A percentile compares a stretch with the other conserved stretches of the same genome.
phyloP scores from a whole-genome alignment of 2,113 vertebrate species.

The Condylura cristata region DNA sequence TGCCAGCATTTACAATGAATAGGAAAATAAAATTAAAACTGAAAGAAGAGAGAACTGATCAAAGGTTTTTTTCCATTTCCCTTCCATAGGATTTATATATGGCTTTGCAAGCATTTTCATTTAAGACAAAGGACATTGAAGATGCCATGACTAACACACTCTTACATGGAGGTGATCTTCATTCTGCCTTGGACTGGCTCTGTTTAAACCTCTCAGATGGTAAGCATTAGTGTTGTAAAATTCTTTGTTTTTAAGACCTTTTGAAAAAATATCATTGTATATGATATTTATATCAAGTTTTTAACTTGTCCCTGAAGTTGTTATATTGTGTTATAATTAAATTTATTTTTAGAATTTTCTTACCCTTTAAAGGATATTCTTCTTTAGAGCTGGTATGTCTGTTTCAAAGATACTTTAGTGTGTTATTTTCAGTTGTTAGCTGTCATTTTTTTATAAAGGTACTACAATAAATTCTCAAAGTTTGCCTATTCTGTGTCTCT shows the following conservation, averaged over 20 bases:
- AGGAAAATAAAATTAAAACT: not conserved
- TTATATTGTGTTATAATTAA: not conserved
- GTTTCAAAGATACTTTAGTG: not conserved
- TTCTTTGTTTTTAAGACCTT: conserved; percentile 29
- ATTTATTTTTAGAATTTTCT: conserved; percentile 13
- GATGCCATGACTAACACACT: conserved; percentile 98
- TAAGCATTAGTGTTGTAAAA: conserved; percentile 75
- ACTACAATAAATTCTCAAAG: not conserved
- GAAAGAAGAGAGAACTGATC: not conserved
- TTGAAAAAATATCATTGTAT: not conserved
- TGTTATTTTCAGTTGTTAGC: not conserved
- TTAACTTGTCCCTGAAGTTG: not conserved
- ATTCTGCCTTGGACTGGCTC: conserved; percentile 98
- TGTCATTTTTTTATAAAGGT: not conserved
- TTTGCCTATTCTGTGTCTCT: not conserved
- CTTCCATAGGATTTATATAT: conserved; percentile 93
- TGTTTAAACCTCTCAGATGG: conserved; percentile 97
- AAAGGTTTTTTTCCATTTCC: not conserved
- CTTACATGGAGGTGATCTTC: conserved; percentile 95
- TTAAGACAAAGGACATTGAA: conserved; percentile 96
- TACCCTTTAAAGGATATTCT: not conserved
- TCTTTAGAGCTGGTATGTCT: not conserved
- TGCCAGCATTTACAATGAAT: conserved; percentile 25
- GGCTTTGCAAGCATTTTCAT: conserved; percentile 94
- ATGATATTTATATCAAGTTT: conserved; percentile 11